Evolutionary conservation across 2,113 vertebrate genomes (phyloP).

Genomic region (Eretmodus cyanostictus): DNA sequence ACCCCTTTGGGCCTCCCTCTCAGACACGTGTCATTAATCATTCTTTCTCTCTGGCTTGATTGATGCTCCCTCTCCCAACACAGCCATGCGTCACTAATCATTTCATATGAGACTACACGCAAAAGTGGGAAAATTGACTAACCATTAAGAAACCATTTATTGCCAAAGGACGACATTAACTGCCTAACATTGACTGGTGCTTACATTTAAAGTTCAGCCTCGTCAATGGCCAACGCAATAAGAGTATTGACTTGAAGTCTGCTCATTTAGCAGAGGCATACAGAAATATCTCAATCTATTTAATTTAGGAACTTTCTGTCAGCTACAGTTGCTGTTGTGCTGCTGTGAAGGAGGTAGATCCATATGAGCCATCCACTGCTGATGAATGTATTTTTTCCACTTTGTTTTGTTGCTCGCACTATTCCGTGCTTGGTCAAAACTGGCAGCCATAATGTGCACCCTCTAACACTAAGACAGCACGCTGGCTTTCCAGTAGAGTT

Average conservation of each 20-base stretch:
- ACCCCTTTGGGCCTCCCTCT: slow-evolving; percentile 6
- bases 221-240: background rate
- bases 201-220: slow-evolving; percentile 39
- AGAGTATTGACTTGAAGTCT: background rate
- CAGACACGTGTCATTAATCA: slow-evolving; percentile 47
- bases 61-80: slow-evolving; percentile 48
- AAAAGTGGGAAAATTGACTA: slow-evolving; percentile 56
- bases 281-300: background rate
- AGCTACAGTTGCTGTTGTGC: background rate
- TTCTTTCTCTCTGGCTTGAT: slow-evolving; percentile 54
- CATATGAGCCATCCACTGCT: background rate
- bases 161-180: slow-evolving; percentile 40
- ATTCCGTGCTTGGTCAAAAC: background rate
- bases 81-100: slow-evolving; percentile 63
- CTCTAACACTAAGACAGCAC: slow-evolving; percentile 13
- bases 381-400: background rate
- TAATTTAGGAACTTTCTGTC: background rate
- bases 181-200: slow-evolving; percentile 39
- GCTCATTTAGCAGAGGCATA: background rate
- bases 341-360: background rate
- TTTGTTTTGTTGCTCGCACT: background rate
- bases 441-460: background rate
- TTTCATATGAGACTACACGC: slow-evolving; percentile 47
- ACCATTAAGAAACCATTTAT: slow-evolving; percentile 61
- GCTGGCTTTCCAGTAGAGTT: slow-evolving; percentile 3